Evolutionary conservation across 2,797 vertebrate genomes (phyloP), one percentile per base, ranked within the genome.

Genomic region (Tokudaia tokunoshimensis): DNA sequence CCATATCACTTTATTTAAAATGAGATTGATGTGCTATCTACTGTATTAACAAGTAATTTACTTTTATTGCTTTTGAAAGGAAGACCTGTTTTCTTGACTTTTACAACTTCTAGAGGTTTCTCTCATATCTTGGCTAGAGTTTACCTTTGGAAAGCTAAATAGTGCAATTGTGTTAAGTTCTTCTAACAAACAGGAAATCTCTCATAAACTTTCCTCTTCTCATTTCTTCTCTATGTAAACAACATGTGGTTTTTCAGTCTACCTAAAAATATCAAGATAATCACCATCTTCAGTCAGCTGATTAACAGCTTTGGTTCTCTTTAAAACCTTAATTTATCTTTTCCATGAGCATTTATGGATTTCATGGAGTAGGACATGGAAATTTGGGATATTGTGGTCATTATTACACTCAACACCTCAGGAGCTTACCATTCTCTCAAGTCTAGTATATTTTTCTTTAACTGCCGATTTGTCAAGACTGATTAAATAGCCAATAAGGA

Each of bases 111-210:
- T 26, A 20, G 17, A 74, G 9, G 7, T 44, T 24, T 78, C 11
- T 44, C 2, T 0, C 26, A 19, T 70, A 44, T 10, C 6, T 29
- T 22, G 12, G 3, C 4, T 67, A 5, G 1, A 22, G 0, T 10
- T 3, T 22, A 15, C 2, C 7, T 87, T 55, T 19, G 41, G 22
- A 76, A 34, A 26, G 29, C 59, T 31, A 61, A 34, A 57, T 15
- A 76, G 4, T 41, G 8, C 52, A 55, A 44, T 3, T 14, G 17
- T 9, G 6, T 44, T 4, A 37, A 29, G 3, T 47, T 1, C 52
- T 13, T 19, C 50, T 5, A 57, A 57, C 1, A n/a, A 20, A 22
- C 1, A 34, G 59, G 24, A 80, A 52, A 63, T 34, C 44, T 11
- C 19, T 47, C 2, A 34, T 2, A 72, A 11, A 20, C 11, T 12